Percentiles rank a stretch among this genome's conserved stretches.
These are phyloP conservation scores for Nannospalax galili DNA, from an alignment of 2,113 vertebrate genomes.

Conservation along the genomic window DNA sequence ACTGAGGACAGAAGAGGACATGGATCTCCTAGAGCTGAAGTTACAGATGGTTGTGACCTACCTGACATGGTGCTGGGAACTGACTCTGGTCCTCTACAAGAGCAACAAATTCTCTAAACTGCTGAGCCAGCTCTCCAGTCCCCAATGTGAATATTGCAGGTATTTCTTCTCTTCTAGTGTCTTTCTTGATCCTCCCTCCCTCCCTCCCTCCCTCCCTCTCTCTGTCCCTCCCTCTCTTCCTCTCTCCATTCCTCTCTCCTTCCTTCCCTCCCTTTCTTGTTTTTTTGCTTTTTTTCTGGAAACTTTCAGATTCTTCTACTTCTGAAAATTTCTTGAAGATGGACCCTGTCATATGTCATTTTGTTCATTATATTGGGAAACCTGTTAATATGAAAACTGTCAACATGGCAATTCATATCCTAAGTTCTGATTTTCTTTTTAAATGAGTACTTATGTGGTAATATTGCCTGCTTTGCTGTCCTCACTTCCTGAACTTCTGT, in stretches of 20 bases:
- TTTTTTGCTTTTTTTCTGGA: constrained; percentile 8
- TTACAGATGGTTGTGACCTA: too few relatives aligned
- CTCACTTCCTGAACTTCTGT: constrained; percentile 10
- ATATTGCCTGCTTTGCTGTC: neutral
- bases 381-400: neutral
- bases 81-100: too few relatives aligned
- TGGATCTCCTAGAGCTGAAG: too few relatives aligned
- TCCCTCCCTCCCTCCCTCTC: neutral
- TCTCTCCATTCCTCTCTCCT: neutral
- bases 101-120: too few relatives aligned
- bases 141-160: neutral
- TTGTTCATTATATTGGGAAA: neutral
- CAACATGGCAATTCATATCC: neutral
- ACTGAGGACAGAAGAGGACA: too few relatives aligned
- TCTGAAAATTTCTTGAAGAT: neutral
- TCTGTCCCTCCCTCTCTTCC: neutral
- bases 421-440: neutral
- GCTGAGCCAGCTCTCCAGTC: too few relatives aligned
- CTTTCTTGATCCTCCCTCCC: too few relatives aligned
- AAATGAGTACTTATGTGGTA: neutral
- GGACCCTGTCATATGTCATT: neutral
- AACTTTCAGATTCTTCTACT: constrained; percentile 23
- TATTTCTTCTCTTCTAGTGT: neutral
- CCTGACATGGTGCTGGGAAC: too few relatives aligned
- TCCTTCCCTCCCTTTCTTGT: neutral